These are phyloP conservation scores for Hydrotaea diabolus DNA, from an alignment of 2,888 invertebrate genomes.

Conservation along the genomic window DNA sequence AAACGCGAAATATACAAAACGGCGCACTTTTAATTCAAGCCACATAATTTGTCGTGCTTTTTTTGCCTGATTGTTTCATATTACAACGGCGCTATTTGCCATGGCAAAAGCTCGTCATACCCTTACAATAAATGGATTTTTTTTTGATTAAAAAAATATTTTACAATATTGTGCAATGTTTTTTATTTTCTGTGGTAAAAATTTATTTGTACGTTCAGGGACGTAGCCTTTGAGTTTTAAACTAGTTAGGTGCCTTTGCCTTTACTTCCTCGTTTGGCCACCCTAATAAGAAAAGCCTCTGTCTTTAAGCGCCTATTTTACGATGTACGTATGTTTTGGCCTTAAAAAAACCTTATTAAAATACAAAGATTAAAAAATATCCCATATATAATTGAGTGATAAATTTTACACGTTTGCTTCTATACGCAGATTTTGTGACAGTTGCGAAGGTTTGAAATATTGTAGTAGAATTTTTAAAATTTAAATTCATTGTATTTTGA, in stretches of 20 bases:
- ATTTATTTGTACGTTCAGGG: neutral
- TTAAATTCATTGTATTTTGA: no score
- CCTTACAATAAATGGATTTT: conserved; percentile 12
- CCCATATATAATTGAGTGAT: conserved; percentile 7
- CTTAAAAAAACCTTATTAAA: conserved; percentile 1
- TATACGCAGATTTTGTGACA: neutral
- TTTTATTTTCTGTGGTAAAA: neutral
- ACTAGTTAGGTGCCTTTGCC: no score
- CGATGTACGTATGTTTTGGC: neutral
- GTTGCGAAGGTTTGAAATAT: no score
- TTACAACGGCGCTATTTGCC: neutral
- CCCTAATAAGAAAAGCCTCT: neutral
- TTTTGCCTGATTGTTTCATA: neutral
- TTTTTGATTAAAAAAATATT: conserved; percentile 24
- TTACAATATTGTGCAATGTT: neutral
- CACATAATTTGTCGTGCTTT: conserved; percentile 60
- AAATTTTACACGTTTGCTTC: neutral
- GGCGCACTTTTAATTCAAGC: conserved; percentile 54
- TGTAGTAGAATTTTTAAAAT: no score
- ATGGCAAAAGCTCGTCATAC: neutral
- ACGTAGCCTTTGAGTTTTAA: no score
- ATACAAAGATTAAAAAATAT: neutral
- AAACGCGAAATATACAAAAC: conserved; percentile 2
- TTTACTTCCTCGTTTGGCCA: no score
- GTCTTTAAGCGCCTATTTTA: neutral